Evolutionary conservation across 2,113 vertebrate genomes (phyloP), one percentile per base, ranked within the genome.

Genomic region (Bubo bubo): DNA sequence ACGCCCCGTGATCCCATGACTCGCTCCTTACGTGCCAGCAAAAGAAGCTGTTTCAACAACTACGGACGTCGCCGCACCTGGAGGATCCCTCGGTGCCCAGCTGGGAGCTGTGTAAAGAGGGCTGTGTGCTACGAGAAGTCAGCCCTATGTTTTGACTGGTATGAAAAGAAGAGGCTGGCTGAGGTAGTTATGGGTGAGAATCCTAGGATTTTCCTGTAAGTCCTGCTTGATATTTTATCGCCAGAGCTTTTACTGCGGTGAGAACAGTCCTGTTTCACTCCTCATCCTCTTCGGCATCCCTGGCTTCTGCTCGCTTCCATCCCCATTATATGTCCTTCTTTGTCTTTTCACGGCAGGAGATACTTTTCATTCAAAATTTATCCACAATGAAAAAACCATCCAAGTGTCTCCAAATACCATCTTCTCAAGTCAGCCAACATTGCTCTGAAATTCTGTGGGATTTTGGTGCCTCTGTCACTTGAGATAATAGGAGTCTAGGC

Each of bases 1-100:
- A 74, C 2, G 14, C 17, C 79, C 60, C 2, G 2, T 8, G 49
- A 75, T 64, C 84, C 88, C 4, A 3, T 70, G 86, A 86, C 67
- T 84, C 5, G 9, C 60, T 53, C 53, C 35, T 72, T 45, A 27
- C 1, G 1, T 58, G 82, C 81, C 34, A 34, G 24, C 35, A 64
- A 50, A 63, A 79, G 86, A 27, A 12, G 27, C 47, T 5, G 12
- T 80, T 85, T n/a, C 52, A 52, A 50, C 43, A 66, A 15, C 74
- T 52, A 66, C 0, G 0, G 81, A 26, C 32, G 66, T 17, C 0
- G 0, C 63, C 3, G 4, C 59, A 55, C n/a, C 50, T 53, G 72
- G 37, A 80, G 68, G 49, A 86, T n/a, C 63, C 79, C 73, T 26
- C 10, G 3, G 49, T 39, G 75, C 60, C 76, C 43, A 59, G 52